Base-by-base conservation (phyloP, 2,888 invertebrate genomes). In the Drosophila robusta region DNA sequence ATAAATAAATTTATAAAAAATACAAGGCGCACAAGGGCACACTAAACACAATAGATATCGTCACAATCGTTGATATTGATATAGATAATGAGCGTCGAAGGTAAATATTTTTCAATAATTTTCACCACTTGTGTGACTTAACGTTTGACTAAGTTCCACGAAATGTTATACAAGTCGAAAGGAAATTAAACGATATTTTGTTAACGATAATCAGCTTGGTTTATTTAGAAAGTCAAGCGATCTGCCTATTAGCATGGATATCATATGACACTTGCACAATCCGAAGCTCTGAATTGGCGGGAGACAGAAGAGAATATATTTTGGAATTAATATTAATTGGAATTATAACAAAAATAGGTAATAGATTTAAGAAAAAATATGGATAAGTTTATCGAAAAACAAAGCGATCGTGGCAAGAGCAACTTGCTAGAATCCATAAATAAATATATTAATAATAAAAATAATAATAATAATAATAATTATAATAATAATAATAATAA, bases 81-180 rank as follows among this genome's bases (percentile, higher is more conserved):
- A 55, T 47, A 70, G 72, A 79, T 82, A 85, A 85, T 72, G 72
- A 72, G 77, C 39, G 36, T 34, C 38, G 44, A 54, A 39, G n/a
- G 78, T 70, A 80, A 78, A 80, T 84, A 82, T 52, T 87, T 80
- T 78, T 80, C 75, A 70, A 56, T 60, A 65, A 57, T 82, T 75
- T 82, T 56, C 63, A 58, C 41, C 36, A 46, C 22, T 38, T 60
- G 49, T 52, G 54, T 63, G 46, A 63, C 47, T 55, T 41, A 26
- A 70, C 66, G 55, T 52, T 64, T 54, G 50, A 44, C 16, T 49
- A 60, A 56, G 24, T 73, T 66, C 61, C 51, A 18, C 38, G 45
- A 58, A 79, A 70, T 62, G 50, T 58, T 58, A 54, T 45, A 46
- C 57, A 46, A 65, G 47, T 42, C 32, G 34, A 55, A 55, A 55